phyloP scores from a whole-genome alignment of 64 coral and sea anemone species.

The Montipora capricornis region DNA sequence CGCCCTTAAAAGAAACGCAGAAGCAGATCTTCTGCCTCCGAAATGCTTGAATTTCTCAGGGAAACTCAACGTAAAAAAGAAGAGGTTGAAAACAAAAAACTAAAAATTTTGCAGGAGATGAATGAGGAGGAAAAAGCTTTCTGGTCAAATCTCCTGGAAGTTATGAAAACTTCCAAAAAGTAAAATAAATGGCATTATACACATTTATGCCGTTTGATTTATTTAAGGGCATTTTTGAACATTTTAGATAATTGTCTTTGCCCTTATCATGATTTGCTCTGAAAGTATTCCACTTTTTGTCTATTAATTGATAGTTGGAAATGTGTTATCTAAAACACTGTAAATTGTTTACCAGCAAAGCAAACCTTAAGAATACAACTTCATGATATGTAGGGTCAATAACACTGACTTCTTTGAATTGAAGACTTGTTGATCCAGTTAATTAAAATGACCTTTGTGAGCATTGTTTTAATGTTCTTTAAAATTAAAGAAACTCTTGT shows the following conservation, averaged over 20 bases:
- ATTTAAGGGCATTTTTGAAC: not conserved
- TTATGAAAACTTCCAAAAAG: slow-evolving; percentile 20
- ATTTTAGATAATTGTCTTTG: not conserved
- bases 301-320: too few species aligned
- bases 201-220: slow-evolving; percentile 12
- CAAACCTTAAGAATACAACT: too few species aligned
- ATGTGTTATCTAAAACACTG: too few species aligned
- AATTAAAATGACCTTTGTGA: too few species aligned
- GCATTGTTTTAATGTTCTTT: too few species aligned
- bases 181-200: not conserved
- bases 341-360: too few species aligned
- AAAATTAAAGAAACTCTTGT: too few species aligned
- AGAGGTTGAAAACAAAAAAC: slow-evolving; percentile 49
- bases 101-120: slow-evolving; percentile 1
- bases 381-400: too few species aligned
- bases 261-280: not conserved
- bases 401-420: too few species aligned
- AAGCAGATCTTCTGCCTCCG: slow-evolving; percentile 31
- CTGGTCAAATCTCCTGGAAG: slow-evolving; percentile 14
- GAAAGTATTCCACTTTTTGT: too few species aligned
- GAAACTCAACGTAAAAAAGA: not conserved
- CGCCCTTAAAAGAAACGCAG: not conserved
- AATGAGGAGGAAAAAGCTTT: slow-evolving; percentile 12
- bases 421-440: too few species aligned
- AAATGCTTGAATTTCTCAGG: slow-evolving; percentile 29